phyloP scores from a whole-genome alignment of 2,113 vertebrate genomes.

The Cacatua alba region DNA sequence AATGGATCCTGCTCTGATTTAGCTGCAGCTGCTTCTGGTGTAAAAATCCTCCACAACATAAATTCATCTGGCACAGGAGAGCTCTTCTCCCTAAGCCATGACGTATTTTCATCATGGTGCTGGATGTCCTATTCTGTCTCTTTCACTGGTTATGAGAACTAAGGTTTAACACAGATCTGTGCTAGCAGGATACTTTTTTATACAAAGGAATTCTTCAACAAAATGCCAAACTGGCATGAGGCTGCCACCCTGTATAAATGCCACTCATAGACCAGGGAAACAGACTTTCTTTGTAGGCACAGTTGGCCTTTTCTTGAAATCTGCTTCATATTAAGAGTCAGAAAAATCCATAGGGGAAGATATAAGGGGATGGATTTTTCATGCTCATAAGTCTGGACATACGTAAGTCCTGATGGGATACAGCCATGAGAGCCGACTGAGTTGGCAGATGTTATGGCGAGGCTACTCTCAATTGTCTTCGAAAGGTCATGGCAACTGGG shows the following conservation, averaged over 20 bases:
- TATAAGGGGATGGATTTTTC: not conserved
- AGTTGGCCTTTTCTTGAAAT: not conserved
- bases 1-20: not conserved
- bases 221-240: not conserved
- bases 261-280: not conserved
- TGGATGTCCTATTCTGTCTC: not conserved
- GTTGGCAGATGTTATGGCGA: not conserved
- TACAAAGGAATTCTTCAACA: not conserved
- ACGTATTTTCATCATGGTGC: not conserved
- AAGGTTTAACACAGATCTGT: not conserved
- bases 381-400: not conserved
- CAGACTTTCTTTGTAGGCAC: not conserved
- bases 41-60: not conserved
- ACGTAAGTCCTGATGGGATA: not conserved
- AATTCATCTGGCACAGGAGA: not conserved
- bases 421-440: rapidly evolving
- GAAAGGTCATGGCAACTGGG: not conserved
- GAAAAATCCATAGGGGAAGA: not conserved
- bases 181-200: not conserved
- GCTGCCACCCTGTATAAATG: not conserved
- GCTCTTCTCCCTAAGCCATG: not conserved
- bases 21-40: not conserved
- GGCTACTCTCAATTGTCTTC: not conserved
- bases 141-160: not conserved
- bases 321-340: not conserved